Percentiles rank a stretch among this genome's conserved stretches.
Conservation (phyloP, 2,888 invertebrate species). For the Amaurobius ferox region DNA sequence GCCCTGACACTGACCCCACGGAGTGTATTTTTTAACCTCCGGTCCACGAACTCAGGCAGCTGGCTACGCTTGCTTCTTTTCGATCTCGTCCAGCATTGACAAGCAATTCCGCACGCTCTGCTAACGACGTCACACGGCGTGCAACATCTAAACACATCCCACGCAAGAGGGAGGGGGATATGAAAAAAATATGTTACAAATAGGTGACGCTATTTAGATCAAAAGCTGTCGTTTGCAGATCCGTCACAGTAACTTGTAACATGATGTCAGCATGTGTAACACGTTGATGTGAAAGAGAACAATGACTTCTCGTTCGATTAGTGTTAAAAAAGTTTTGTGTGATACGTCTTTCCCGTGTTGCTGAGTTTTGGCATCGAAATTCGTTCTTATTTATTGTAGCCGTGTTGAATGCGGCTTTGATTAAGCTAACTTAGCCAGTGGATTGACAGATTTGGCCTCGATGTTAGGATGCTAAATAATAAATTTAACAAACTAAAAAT, state of each 20-base stretch:
- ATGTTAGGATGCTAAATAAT: too few relatives aligned
- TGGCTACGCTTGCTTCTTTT: slow-evolving; percentile 12
- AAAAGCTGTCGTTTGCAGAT: slow-evolving; percentile 26
- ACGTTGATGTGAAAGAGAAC: slow-evolving; percentile 31
- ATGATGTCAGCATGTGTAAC: slow-evolving; percentile 52
- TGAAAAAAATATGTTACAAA: slow-evolving; percentile 6
- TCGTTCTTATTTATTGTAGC: slow-evolving; percentile 35
- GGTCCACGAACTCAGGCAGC: slow-evolving; percentile 17
- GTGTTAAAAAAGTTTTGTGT: slow-evolving; percentile 28
- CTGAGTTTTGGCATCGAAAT: slow-evolving; percentile 49
- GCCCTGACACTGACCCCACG: slow-evolving; percentile 44
- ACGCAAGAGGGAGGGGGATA: background rate
- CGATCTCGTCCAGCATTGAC: slow-evolving; percentile 53
- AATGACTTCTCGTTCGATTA: slow-evolving; percentile 48
- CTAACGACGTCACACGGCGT: slow-evolving; percentile 56
- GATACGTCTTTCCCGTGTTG: slow-evolving; percentile 38
- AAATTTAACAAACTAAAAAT: too few relatives aligned
- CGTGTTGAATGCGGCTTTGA: slow-evolving; percentile 21
- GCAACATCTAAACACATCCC: background rate
- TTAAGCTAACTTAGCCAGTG: slow-evolving; percentile 6
- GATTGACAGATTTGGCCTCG: too few relatives aligned
- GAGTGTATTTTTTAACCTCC: slow-evolving; percentile 58
- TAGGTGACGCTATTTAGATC: slow-evolving; percentile 41
- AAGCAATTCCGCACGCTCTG: slow-evolving; percentile 66
- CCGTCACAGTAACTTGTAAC: slow-evolving; percentile 44